Conservation (phyloP, 2,113 vertebrate genomes). For the Erythrocebus patas region DNA sequence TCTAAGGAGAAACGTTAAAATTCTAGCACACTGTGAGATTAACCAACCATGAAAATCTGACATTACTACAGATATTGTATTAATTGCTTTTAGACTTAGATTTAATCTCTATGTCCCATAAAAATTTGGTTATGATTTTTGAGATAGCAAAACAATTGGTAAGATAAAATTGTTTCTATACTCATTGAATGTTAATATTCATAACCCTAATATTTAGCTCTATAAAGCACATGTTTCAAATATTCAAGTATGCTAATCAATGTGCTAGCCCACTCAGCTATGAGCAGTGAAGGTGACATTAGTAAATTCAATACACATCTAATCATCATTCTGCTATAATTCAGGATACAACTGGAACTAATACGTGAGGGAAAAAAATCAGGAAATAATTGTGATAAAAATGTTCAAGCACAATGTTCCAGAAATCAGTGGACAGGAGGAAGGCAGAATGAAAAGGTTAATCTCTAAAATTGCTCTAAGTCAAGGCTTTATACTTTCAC, state of each 20-base stretch:
- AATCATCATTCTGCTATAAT: not conserved
- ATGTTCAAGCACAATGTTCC: not conserved
- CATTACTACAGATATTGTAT: constrained; percentile 65
- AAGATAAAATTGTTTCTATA: not conserved
- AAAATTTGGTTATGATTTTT: constrained; percentile 56
- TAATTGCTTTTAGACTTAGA: constrained; percentile 71
- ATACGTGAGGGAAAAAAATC: not conserved
- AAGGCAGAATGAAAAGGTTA: not conserved
- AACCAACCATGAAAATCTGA: constrained; percentile 77
- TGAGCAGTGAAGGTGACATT: not conserved
- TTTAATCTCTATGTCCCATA: constrained; percentile 48
- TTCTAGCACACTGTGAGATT: constrained; percentile 76
- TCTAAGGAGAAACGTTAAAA: constrained; percentile 72
- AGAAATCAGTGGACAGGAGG: not conserved
- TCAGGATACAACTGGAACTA: not conserved
- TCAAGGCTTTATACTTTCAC: not conserved
- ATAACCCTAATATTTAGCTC: not conserved
- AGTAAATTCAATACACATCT: not conserved
- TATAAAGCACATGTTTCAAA: not conserved
- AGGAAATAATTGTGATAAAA: not conserved
- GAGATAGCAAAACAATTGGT: not conserved
- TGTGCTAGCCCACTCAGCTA: not conserved
- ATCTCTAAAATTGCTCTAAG: not conserved
- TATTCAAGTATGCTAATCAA: not conserved
- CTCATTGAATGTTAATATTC: not conserved